Conservation (phyloP, 64 coral and sea anemone genomes). For the Montipora cactus region DNA sequence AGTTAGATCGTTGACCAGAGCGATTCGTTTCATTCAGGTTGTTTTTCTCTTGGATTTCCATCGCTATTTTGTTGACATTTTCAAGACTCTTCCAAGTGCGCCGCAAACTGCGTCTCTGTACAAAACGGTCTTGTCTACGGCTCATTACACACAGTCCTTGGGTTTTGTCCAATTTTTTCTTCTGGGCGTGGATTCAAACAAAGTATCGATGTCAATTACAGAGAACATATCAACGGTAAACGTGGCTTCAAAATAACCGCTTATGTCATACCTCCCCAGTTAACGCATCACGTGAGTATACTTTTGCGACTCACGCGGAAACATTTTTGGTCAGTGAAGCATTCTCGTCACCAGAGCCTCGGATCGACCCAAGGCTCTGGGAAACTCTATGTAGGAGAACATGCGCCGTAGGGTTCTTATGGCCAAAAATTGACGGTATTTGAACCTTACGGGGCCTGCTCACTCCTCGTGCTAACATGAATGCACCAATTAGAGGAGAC, state of each 20-base stretch:
- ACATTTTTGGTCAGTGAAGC: too few species aligned
- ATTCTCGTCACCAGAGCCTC: too few species aligned
- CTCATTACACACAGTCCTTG: slow-evolving; percentile 41
- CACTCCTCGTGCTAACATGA: too few species aligned
- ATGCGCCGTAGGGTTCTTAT: too few species aligned
- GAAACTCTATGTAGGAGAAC: too few species aligned
- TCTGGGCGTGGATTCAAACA: slow-evolving; percentile 24
- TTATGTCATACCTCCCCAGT: slow-evolving; percentile 6
- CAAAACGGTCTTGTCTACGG: not conserved
- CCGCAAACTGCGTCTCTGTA: slow-evolving; percentile 1
- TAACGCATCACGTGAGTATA: too few species aligned
- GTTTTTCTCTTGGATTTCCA: slow-evolving; percentile 81
- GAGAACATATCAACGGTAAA: not conserved
- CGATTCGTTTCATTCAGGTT: slow-evolving; percentile 15
- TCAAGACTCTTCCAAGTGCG: slow-evolving; percentile 90
- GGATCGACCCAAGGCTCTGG: too few species aligned
- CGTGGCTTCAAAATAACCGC: slow-evolving; percentile 12
- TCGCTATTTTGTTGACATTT: slow-evolving; percentile 83
- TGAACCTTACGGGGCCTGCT: too few species aligned
- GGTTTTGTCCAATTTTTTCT: slow-evolving; percentile 10
- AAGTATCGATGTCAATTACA: not conserved
- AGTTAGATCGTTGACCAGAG: slow-evolving; percentile 22
- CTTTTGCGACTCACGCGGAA: too few species aligned
- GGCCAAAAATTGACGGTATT: too few species aligned
- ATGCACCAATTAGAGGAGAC: too few species aligned